Evolutionary conservation across 2,888 invertebrate species (phyloP).

Genomic region (Zeuzera pyrina): DNA sequence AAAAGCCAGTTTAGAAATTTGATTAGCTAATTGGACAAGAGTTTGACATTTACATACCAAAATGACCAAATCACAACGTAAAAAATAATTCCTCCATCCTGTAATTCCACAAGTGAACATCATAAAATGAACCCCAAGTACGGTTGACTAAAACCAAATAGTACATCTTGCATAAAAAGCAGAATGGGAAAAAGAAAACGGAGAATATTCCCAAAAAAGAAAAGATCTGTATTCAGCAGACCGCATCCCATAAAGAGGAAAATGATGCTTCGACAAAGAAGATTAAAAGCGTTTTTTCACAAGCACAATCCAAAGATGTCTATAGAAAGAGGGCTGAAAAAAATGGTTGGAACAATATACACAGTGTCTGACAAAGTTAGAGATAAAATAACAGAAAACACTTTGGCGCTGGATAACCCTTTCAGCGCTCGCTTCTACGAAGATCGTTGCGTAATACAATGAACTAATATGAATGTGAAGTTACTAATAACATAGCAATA

Average conservation of each 20-base stretch:
- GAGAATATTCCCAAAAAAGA: slow-evolving; percentile 37
- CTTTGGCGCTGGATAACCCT: slow-evolving; percentile 40
- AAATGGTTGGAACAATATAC: slow-evolving; percentile 39
- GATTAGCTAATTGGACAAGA: too few species aligned
- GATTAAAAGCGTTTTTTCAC: slow-evolving; percentile 42
- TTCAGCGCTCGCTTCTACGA: slow-evolving; percentile 49
- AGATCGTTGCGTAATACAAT: slow-evolving; percentile 45
- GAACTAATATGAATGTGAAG: slow-evolving; percentile 2
- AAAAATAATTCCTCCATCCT: too few species aligned
- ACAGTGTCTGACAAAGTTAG: slow-evolving; percentile 40
- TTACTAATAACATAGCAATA: not conserved
- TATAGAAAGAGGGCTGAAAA: slow-evolving; percentile 31
- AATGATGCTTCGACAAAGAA: slow-evolving; percentile 35
- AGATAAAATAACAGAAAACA: slow-evolving; percentile 14
- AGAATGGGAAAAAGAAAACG: slow-evolving; percentile 36
- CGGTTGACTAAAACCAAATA: too few species aligned
- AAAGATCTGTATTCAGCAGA: slow-evolving; percentile 43
- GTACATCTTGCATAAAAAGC: too few species aligned
- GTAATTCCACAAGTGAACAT: too few species aligned
- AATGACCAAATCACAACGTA: too few species aligned
- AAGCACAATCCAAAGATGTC: slow-evolving; percentile 34
- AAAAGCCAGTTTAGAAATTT: too few species aligned
- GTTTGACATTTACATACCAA: too few species aligned
- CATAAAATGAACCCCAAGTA: too few species aligned
- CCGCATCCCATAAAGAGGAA: slow-evolving; percentile 47